These are phyloP conservation scores for Drosophila mauritiana DNA, from an alignment of 1,140 invertebrate species.

Conservation along the genomic window DNA sequence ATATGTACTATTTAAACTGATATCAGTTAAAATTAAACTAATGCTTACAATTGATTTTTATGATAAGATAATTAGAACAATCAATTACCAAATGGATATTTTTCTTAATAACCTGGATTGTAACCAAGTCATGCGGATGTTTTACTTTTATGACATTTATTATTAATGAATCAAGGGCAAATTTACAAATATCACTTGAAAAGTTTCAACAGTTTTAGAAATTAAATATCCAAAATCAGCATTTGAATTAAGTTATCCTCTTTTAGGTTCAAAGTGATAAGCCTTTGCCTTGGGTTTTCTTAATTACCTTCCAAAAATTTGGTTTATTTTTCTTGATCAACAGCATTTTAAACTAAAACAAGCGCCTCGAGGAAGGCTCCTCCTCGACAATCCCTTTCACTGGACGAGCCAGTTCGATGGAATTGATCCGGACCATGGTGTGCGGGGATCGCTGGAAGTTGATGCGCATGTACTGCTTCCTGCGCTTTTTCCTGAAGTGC, in stretches of 20 bases:
- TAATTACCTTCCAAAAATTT: constrained; percentile 19
- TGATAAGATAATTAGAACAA: too few relatives aligned
- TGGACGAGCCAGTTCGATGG: constrained; percentile 86
- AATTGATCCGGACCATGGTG: constrained; percentile 91
- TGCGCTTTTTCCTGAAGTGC: constrained; percentile 89
- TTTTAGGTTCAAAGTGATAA: neutral
- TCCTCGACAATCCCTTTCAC: constrained; percentile 38
- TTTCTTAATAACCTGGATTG: too few relatives aligned
- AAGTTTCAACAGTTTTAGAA: too few relatives aligned
- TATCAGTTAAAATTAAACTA: too few relatives aligned
- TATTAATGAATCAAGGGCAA: too few relatives aligned
- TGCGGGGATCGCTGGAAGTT: constrained; percentile 89
- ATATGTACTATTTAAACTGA: too few relatives aligned
- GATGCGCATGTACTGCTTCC: constrained; percentile 91
- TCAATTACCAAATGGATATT: too few relatives aligned
- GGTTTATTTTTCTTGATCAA: constrained; percentile 34
- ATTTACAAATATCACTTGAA: too few relatives aligned
- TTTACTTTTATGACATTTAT: too few relatives aligned
- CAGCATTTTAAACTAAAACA: constrained; percentile 58
- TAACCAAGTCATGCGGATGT: too few relatives aligned
- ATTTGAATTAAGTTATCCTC: too few relatives aligned
- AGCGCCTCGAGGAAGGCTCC: constrained; percentile 41
- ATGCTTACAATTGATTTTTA: too few relatives aligned
- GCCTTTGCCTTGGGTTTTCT: neutral
- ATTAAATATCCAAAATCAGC: neutral